phyloP scores from a whole-genome alignment of 1,140 invertebrate species.

The Apis cerana region DNA sequence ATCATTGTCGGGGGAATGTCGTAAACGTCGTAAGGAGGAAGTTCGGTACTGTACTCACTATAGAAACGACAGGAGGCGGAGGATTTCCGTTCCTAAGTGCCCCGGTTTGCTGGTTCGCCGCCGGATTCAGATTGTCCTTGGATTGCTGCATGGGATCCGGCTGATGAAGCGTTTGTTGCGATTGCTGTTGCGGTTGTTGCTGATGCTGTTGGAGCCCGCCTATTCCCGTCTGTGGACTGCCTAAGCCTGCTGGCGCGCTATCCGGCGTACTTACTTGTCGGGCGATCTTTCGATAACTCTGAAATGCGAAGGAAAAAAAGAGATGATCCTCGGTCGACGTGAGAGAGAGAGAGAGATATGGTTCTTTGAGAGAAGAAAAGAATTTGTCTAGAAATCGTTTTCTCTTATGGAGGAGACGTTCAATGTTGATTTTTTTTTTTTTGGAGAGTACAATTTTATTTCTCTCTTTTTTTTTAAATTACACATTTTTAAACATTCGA shows the following conservation, averaged over 20 bases:
- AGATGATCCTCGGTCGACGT: not conserved
- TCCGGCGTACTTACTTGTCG: constrained; percentile 80
- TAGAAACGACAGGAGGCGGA: constrained; percentile 78
- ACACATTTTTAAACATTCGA: no score
- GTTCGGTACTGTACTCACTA: constrained; percentile 69
- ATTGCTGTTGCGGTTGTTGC: constrained; percentile 74
- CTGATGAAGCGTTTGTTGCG: constrained; percentile 72
- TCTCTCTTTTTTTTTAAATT: no score
- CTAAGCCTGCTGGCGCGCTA: constrained; percentile 77
- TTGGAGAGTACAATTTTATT: no score
- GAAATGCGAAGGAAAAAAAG: constrained; percentile 56
- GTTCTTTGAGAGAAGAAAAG: no score
- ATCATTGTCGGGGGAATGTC: not conserved
- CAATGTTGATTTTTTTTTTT: no score
- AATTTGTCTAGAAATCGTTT: no score
- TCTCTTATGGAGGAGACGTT: no score
- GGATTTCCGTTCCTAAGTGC: constrained; percentile 78
- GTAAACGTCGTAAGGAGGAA: not conserved
- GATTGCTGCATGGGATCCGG: constrained; percentile 80
- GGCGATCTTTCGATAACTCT: constrained; percentile 80
- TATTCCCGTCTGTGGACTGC: constrained; percentile 78
- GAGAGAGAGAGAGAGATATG: not conserved
- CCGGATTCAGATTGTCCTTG: constrained; percentile 78
- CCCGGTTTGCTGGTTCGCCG: constrained; percentile 76
- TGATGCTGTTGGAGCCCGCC: constrained; percentile 75